Base-by-base conservation (phyloP, 2,888 invertebrate genomes). In the Acrobeloides nanus region DNA sequence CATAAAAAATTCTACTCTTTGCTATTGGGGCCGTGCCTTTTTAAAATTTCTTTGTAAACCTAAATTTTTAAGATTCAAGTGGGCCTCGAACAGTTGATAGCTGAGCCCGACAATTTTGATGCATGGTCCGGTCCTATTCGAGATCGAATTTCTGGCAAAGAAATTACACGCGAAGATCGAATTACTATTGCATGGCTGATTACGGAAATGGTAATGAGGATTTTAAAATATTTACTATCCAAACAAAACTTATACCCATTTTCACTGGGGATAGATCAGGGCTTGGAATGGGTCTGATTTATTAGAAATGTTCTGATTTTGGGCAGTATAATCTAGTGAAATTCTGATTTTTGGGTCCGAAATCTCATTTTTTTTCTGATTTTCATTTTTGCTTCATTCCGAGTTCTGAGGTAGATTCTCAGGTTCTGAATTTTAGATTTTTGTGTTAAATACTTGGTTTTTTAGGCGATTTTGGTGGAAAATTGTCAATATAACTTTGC, bases 11-110 rank as follows among this genome's bases (percentile, higher is more conserved):
- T n/a, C n/a, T n/a, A n/a, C n/a, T n/a, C n/a, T n/a, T n/a, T n/a
- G n/a, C n/a, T n/a, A n/a, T n/a, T n/a, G n/a, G n/a, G n/a, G n/a
- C n/a, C n/a, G n/a, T n/a, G n/a, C n/a, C n/a, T n/a, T n/a, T n/a
- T n/a, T n/a, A n/a, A n/a, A n/a, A n/a, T n/a, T n/a, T n/a, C n/a
- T 42, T 41, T 20, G 3, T 17, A 20, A 42, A 7, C 15, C 41
- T 7, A 6, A 7, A 8, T n/a, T 44, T 41, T 51, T 20, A 20
- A 50, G 50, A 24, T 50, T n/a, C 50, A 50, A 52, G 31, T 50
- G 20, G 50, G 50, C 7, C 48, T 50, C 17, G 50, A 50, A 26
- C 50, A 50, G 27, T 15, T 50, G 39, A 21, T 51, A n/a, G 23
- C 17, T 12, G 48, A 39, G 25, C 47, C 47, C 2, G 32, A 26